These are phyloP conservation scores for Falco concolor DNA, from an alignment of 2,797 vertebrate genomes.

Conservation along the genomic window DNA sequence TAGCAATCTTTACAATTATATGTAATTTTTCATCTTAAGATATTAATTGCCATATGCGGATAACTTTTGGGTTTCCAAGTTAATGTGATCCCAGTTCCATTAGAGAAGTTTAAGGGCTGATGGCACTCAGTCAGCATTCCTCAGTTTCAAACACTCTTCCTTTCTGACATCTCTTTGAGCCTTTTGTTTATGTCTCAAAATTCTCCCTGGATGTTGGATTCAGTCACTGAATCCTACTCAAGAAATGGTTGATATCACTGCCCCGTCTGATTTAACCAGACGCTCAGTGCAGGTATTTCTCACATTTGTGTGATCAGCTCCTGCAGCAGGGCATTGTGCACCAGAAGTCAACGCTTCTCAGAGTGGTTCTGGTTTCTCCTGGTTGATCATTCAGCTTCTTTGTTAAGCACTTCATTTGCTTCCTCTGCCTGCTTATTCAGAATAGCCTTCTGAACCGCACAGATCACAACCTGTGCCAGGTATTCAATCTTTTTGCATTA, in stretches of 20 bases:
- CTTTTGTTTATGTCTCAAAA: neutral
- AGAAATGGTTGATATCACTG: neutral
- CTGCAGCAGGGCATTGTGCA: neutral
- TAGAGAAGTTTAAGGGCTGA: neutral
- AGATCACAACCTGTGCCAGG: neutral
- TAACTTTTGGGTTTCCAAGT: neutral
- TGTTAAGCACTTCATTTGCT: neutral
- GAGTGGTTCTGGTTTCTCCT: neutral
- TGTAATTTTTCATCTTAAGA: neutral
- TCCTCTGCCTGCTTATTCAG: neutral
- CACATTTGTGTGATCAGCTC: neutral
- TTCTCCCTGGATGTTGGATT: neutral
- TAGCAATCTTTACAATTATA: neutral
- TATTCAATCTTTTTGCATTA: neutral
- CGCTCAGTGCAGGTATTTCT: neutral
- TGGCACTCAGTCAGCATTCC: neutral
- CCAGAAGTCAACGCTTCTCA: neutral
- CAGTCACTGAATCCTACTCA: neutral
- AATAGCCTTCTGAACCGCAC: neutral
- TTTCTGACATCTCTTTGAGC: neutral
- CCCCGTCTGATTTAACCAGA: neutral
- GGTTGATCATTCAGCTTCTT: neutral
- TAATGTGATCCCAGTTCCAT: neutral
- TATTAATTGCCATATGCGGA: neutral
- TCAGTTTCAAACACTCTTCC: neutral